Base-by-base conservation (phyloP, 2,888 invertebrate genomes). In the Sinhomidia bicolor region DNA sequence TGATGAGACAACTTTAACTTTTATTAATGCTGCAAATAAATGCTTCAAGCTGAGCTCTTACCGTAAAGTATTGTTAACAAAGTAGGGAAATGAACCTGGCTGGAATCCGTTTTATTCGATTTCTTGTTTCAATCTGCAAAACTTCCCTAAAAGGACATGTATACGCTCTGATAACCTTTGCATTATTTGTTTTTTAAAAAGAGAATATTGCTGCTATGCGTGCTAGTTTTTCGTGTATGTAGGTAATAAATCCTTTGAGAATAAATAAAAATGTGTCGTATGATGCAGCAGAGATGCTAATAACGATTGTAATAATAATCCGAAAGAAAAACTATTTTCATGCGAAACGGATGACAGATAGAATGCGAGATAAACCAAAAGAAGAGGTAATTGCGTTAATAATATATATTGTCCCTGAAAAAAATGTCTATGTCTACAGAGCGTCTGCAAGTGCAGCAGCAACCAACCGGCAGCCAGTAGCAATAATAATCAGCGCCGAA, bases 401-500 rank as follows among this genome's bases (percentile, higher is more conserved):
- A 60, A 60, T 60, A 26, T 20, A 57, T 57, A 26, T 20, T 47
- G 14, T 57, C 14, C 29, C 36, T 62, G 1, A 36, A n/a, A 36
- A 71, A 36, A 41, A 41, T 80, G 60, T 44, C 62, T 44, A 62
- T 80, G 80, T 80, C 80, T 80, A 62, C 36, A 26, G 20, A 60
- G 62, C 80, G 80, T 80, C 80, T 80, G 80, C 80, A 60, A 14
- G 51, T 12, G 76, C 47, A 32, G 54, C 36, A 36, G 36, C 36
- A 36, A 36, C 36, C 36, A 60, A 26, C 60, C 76, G 29, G 76
- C 47, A 32, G 54, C 36, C 62, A 62, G 62, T 62, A 76, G 7
- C n/a, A 51, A n/a, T 26, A 20, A 9, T 29, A 26, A 76, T 17
- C 47, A 51, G 3, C 47, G 32, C 76, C 29, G 26, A 14, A 76